A percentile compares a stretch with the other conserved stretches of the same genome.
Conservation (phyloP, 2,797 vertebrate genomes). For the Rhynchonycteris naso region DNA sequence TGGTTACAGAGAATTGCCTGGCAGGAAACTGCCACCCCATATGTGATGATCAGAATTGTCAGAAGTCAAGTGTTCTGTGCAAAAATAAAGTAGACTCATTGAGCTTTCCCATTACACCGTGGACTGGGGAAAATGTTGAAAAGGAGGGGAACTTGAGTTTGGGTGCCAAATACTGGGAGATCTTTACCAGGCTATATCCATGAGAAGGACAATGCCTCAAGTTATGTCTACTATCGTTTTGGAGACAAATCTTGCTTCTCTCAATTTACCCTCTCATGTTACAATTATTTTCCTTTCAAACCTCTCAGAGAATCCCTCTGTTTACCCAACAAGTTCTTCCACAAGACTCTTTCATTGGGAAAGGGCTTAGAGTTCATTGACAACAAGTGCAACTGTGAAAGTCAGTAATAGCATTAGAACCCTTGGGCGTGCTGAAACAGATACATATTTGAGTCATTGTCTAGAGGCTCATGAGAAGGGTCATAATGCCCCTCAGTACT, state of each 20-base stretch:
- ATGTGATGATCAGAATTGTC: neutral
- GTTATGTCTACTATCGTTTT: neutral
- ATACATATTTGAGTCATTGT: neutral
- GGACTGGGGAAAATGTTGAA: neutral
- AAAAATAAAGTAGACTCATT: neutral
- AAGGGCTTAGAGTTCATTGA: neutral
- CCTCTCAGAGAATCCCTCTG: neutral
- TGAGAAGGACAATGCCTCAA: neutral
- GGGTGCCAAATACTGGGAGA: neutral
- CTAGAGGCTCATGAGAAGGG: neutral
- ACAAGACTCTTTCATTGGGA: neutral
- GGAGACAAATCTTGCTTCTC: neutral
- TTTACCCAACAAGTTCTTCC: neutral
- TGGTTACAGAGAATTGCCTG: neutral
- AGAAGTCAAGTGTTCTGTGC: neutral
- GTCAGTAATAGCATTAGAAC: neutral
- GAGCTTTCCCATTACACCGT: neutral
- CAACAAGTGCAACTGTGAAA: neutral
- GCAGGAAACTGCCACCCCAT: neutral
- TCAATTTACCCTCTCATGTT: neutral
- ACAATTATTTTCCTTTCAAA: slow-evolving; percentile 26
- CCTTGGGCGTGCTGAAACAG: neutral
- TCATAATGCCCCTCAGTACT: neutral
- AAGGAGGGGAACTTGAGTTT: neutral
- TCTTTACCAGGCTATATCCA: neutral